Evolutionary conservation across 2,888 invertebrate species (phyloP).

Genomic region (Metallyticus violacea): DNA sequence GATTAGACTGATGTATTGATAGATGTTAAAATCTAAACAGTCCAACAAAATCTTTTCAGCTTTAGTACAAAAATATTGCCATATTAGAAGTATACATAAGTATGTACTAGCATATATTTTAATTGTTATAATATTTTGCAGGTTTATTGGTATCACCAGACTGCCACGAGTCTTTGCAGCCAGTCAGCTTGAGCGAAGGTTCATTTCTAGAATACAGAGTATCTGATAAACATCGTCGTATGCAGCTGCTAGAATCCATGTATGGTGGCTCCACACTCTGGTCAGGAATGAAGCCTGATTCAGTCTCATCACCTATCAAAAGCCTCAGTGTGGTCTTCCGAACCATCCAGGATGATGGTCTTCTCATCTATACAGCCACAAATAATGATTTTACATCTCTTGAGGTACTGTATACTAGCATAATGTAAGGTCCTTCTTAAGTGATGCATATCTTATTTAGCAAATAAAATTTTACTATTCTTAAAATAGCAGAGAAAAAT

Average conservation of each 20-base stretch:
- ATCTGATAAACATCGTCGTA: slow-evolving; percentile 80
- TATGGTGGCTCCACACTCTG: slow-evolving; percentile 73
- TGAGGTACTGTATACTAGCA: slow-evolving; percentile 52
- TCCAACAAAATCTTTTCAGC: too few relatives aligned
- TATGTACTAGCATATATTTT: too few relatives aligned
- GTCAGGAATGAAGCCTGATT: slow-evolving; percentile 41
- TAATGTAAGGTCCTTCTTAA: too few relatives aligned
- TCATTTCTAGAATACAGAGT: slow-evolving; percentile 71
- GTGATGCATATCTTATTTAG: too few relatives aligned
- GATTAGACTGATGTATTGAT: too few relatives aligned
- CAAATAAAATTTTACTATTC: too few relatives aligned
- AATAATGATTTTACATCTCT: slow-evolving; percentile 84
- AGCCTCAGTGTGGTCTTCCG: slow-evolving; percentile 76
- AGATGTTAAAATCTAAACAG: too few relatives aligned
- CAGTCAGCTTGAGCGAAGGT: slow-evolving; percentile 70
- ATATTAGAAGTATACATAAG: too few relatives aligned
- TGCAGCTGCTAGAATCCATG: slow-evolving; percentile 78
- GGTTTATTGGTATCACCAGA: slow-evolving; percentile 65
- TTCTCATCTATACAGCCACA: slow-evolving; percentile 82
- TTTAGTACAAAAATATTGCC: too few relatives aligned
- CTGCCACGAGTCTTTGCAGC: slow-evolving; percentile 73
- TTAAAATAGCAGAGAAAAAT: too few relatives aligned
- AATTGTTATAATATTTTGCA: background rate
- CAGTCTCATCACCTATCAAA: slow-evolving; percentile 57
- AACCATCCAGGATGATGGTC: slow-evolving; percentile 72